Base-by-base conservation (phyloP, 92 coral and sea anemone species). In the Parazoanthus swiftii region DNA sequence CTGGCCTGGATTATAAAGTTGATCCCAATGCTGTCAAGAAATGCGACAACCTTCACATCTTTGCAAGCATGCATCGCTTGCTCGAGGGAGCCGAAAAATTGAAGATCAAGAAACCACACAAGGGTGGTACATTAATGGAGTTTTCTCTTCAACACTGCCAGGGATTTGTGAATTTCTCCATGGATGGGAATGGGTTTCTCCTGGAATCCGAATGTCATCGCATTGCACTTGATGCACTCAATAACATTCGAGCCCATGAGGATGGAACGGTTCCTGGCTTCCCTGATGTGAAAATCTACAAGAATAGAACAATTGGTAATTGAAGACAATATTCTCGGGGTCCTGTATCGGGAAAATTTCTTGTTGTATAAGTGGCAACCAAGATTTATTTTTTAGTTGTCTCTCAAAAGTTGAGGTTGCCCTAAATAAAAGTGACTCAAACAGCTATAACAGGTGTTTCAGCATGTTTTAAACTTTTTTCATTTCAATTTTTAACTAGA, bases 261-360 rank as follows among this genome's bases (percentile, higher is more conserved):
- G 98, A 93, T 65, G 91, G 92, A 77, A 84, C 92, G 11, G 93
- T 93, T 15, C 98, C 98, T n/a, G 99, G 99, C 26, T 95, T 94
- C 76, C 90, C 93, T 74, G 96, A 94, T 18, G 94, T 92, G 20
- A 87, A 86, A 42, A 81, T 97, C 18, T 91, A 91, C 63, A 95
- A 77, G 81, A 90, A 91, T 59, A 94, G 98, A 85, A 92, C 98
- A 80, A 92, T 93, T 74, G 88, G 99, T 97, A 89, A 94, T 91
- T 74, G 9, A 54, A 54, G 1, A 51, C 16, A 46, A 46, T 46
- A 46, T 4, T 8, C 50, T 46, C 7, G 8, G 50, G 50, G 10
- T 46, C 50, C 50, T 46, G 50, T 46, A 46, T 46, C 33, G 0
- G 33, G 33, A 29, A 29, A 29, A 29, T 29, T 29, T 29, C 33